phyloP scores from a whole-genome alignment of 2,888 invertebrate species.

The Phoenoteleia sp. region DNA sequence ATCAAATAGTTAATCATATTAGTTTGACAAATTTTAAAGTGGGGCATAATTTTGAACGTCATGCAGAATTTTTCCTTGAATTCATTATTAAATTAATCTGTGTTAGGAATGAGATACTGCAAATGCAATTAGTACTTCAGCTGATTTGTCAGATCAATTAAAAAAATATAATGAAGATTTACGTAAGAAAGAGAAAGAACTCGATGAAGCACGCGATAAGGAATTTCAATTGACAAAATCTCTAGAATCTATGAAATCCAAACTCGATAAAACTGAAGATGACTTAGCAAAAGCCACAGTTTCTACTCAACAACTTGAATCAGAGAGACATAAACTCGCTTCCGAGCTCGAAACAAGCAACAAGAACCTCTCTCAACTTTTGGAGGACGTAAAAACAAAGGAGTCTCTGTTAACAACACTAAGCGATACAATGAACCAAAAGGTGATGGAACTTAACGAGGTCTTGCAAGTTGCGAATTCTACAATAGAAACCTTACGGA shows the following conservation, averaged over 20 bases:
- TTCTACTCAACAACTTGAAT: conserved; percentile 72
- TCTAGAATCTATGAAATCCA: conserved; percentile 76
- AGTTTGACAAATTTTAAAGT: background rate
- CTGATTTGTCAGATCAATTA: conserved; percentile 88
- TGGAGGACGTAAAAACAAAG: conserved; percentile 64
- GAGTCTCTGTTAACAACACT: conserved; percentile 76
- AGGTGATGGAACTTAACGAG: conserved; percentile 70
- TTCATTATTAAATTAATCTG: background rate
- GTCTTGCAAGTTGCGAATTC: conserved; percentile 74
- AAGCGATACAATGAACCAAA: conserved; percentile 58
- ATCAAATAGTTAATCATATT: no score
- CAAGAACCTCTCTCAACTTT: conserved; percentile 72
- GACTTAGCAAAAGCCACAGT: conserved; percentile 75
- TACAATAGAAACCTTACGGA: conserved; percentile 69
- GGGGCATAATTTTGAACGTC: background rate
- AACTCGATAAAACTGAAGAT: conserved; percentile 72
- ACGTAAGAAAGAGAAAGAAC: conserved; percentile 83
- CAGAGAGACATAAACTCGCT: conserved; percentile 75
- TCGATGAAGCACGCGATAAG: conserved; percentile 81
- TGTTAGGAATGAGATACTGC: conserved; percentile 88
- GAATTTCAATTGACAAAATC: conserved; percentile 78
- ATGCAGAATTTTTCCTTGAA: no score
- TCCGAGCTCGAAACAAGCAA: conserved; percentile 74
- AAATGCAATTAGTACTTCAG: conserved; percentile 88
- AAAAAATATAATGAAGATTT: conserved; percentile 84